Evolutionary conservation across 2,888 invertebrate species (phyloP), one percentile per base, ranked within the genome.

Genomic region (Crocallis elinguaria): DNA sequence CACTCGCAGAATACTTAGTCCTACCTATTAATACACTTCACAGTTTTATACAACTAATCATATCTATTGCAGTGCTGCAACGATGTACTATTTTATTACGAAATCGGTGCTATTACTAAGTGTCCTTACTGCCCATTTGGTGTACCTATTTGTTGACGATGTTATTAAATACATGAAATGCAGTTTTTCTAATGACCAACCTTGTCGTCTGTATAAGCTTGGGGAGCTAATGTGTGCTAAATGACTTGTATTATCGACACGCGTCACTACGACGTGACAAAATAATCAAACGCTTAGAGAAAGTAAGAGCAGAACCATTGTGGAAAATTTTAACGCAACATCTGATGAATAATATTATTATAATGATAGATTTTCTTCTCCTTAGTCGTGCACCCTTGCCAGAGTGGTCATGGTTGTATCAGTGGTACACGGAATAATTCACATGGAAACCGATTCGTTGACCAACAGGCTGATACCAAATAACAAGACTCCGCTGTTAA

Each of bases 141-240:
- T n/a, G n/a, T n/a, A n/a, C n/a, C n/a, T n/a, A n/a, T n/a, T n/a
- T n/a, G 69, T 67, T 77, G 83, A 83, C 77, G 82, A 78, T 75
- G 79, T 86, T 88, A 88, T 90, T 90, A 86, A 87, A 87, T 85
- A 84, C 87, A 75, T 89, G 89, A 91, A 79, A 88, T 88, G 90
- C 89, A 86, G 76, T 87, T 90, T 89, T 88, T 82, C 76, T 85
- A 85, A 88, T 83, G 84, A 81, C 75, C 68, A 60, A 33, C 27
- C 62, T 64, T 70, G 66, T 70, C 69, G 67, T 64, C 59, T 53
- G 57, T 46, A 27, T 32, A 46, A 46, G 48, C 48, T 49, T 54
- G 42, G 62, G 64, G 71, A 65, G 71, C 74, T 82, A 80, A 84
- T 81, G 81, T 78, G 71, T 71, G 73, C 73, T 57, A 80, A 80